A percentile compares a stretch with the other conserved stretches of the same genome.
Conservation (phyloP, 1,140 invertebrate genomes). For the Aphidius gifuensis region DNA sequence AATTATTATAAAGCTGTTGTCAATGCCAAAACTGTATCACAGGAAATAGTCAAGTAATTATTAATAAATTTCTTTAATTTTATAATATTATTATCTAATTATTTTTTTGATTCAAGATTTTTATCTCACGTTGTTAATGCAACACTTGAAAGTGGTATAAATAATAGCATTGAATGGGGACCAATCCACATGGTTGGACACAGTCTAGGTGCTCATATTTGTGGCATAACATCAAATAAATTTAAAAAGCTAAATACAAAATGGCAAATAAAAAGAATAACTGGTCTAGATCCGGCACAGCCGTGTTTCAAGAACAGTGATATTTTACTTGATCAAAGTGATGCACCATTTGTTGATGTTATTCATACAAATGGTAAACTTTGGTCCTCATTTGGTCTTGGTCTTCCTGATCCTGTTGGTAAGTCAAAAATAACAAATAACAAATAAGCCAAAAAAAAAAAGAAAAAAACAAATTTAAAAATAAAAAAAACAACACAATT, state of each 20-base stretch:
- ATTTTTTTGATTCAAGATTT: constrained; percentile 29
- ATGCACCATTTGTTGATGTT: constrained; percentile 67
- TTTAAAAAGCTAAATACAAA: constrained; percentile 43
- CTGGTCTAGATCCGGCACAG: constrained; percentile 64
- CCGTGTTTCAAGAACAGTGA: constrained; percentile 60
- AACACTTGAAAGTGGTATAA: constrained; percentile 18
- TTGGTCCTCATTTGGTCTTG: constrained; percentile 56
- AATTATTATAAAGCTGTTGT: constrained; percentile 62
- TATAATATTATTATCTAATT: not conserved
- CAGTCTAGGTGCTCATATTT: constrained; percentile 64
- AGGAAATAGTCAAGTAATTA: constrained; percentile 54
- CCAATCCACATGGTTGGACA: constrained; percentile 61
- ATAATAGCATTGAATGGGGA: constrained; percentile 29
- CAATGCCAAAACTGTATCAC: constrained; percentile 57
- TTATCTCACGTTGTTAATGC: constrained; percentile 34
- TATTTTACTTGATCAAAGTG: constrained; percentile 53
- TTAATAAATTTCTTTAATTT: not conserved
- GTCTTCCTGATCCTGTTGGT: constrained; percentile 58
- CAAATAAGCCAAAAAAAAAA: no score
- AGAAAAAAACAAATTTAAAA: no score
- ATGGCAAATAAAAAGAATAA: constrained; percentile 47
- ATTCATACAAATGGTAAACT: constrained; percentile 64
- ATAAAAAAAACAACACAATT: no score
- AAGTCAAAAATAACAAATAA: constrained; percentile 12
- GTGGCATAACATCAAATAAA: constrained; percentile 56